phyloP scores from a whole-genome alignment of 2,888 invertebrate species.

The Eilema caniola region DNA sequence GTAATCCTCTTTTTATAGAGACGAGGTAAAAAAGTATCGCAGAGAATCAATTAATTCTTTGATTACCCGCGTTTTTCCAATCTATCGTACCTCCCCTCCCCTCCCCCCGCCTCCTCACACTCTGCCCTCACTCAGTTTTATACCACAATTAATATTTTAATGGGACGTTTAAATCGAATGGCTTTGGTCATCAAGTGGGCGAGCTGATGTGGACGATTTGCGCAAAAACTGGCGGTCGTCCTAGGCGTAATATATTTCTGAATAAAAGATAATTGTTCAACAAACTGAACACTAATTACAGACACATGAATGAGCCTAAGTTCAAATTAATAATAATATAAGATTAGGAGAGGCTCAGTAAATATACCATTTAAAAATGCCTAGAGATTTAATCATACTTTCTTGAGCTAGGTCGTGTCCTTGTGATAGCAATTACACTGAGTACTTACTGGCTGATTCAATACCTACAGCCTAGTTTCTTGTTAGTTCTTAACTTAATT shows the following conservation, averaged over 20 bases:
- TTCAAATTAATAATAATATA: too few species aligned
- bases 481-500: not conserved
- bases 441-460: not conserved
- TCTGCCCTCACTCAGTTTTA: conserved; percentile 38
- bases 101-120: not conserved
- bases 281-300: not conserved
- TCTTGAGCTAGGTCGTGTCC: too few species aligned
- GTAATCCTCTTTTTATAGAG: conserved; percentile 41
- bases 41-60: conserved; percentile 66
- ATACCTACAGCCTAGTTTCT: not conserved
- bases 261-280: not conserved
- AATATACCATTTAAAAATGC: too few species aligned
- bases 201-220: conserved; percentile 12
- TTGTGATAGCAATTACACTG: conserved; percentile 1
- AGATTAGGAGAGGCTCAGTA: not conserved
- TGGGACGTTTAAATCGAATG: conserved; percentile 53
- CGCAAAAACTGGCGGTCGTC: not conserved
- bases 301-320: not conserved
- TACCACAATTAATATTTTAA: conserved; percentile 60
- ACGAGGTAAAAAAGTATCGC: conserved; percentile 37
- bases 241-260: not conserved
- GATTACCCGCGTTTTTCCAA: conserved; percentile 61
- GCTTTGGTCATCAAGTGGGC: conserved; percentile 12
- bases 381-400: too few species aligned
- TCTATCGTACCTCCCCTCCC: conserved; percentile 27